A percentile compares a stretch with the other conserved stretches of the same genome.
Evolutionary conservation across 2,888 invertebrate genomes (phyloP).

Genomic region (Listrodromus nycthemerus): DNA sequence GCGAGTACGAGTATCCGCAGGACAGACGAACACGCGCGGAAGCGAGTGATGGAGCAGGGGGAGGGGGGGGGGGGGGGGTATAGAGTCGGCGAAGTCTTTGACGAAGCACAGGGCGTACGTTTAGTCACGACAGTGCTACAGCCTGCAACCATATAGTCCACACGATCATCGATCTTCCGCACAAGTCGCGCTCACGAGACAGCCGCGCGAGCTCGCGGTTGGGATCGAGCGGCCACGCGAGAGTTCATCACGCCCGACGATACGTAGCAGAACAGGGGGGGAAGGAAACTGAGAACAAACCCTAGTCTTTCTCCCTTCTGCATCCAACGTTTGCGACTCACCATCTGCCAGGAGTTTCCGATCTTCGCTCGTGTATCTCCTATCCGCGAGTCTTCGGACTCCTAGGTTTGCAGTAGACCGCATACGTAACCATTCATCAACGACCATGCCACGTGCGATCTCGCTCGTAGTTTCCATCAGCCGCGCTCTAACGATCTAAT

Average conservation of each 20-base stretch:
- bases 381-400: constrained; percentile 21
- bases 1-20: constrained; percentile 65
- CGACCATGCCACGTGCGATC: constrained; percentile 28
- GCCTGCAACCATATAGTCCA: constrained; percentile 35
- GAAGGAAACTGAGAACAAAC: constrained; percentile 39
- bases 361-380: constrained; percentile 30
- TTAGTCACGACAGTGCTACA: constrained; percentile 39
- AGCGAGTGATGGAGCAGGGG: constrained; percentile 33
- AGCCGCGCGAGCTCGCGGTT: constrained; percentile 32
- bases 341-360: constrained; percentile 49
- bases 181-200: constrained; percentile 48
- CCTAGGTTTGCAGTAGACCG: constrained; percentile 17
- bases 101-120: constrained; percentile 46
- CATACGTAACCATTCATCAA: constrained; percentile 48
- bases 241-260: constrained; percentile 48
- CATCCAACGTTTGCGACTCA: constrained; percentile 35
- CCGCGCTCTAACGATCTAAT: not conserved
- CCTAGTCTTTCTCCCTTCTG: constrained; percentile 26
- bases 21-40: constrained; percentile 33
- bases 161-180: constrained; percentile 64
- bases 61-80: constrained; percentile 26
- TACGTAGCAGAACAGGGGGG: constrained; percentile 31
- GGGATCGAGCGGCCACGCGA: constrained; percentile 60
- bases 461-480: constrained; percentile 19
- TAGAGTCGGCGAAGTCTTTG: constrained; percentile 58